Conservation (phyloP, 2,113 vertebrate genomes). For the Carettochelys insculpta region DNA sequence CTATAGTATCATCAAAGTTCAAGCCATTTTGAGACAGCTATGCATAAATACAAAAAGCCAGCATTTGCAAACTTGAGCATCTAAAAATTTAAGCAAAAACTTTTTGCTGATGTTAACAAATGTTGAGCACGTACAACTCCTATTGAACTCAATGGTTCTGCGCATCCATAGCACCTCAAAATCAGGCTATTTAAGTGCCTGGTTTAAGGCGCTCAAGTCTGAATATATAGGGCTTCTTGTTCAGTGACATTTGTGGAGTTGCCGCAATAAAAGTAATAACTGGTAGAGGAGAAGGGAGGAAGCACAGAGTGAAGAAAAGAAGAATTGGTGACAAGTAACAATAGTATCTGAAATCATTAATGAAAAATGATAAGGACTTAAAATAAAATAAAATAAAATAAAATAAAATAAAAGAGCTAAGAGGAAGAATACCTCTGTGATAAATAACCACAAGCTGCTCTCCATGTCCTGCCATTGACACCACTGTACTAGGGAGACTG, state of each 20-base stretch:
- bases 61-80: neutral
- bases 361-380: fast-evolving
- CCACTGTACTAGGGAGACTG: slow-evolving; percentile 89
- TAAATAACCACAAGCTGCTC: slow-evolving; percentile 90
- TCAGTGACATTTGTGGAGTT: neutral
- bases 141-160: neutral
- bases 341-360: neutral
- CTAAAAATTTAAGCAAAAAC: neutral
- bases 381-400: neutral
- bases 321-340: neutral
- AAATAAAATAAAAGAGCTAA: neutral
- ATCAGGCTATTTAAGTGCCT: neutral
- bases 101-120: neutral
- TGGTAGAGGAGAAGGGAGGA: neutral
- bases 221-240: neutral
- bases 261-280: neutral
- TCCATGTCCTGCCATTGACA: slow-evolving; percentile 90
- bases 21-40: neutral
- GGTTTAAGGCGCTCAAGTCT: neutral
- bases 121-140: neutral
- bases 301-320: neutral
- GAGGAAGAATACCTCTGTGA: slow-evolving; percentile 84
- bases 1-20: neutral
- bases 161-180: neutral
- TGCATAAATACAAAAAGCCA: neutral